Base-by-base conservation (phyloP, 2,888 invertebrate species). In the Podotricha telesiphe region DNA sequence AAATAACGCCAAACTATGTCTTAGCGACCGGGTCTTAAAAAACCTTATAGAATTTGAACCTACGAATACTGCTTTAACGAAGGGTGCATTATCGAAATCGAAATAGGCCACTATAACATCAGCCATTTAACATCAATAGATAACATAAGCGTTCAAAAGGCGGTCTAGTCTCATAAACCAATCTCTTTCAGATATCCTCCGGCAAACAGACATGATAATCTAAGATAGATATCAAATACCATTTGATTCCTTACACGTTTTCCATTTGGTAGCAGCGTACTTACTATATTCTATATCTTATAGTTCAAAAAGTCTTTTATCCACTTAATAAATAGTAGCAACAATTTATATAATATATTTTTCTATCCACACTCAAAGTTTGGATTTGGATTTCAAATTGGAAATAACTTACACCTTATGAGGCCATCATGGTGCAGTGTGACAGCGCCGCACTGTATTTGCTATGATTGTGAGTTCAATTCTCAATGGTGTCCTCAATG, bases 131-230 rank as follows among this genome's bases (percentile, higher is more conserved):
- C 34, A 34, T 34, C 5, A 55, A 55, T 55, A 34, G 34, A 55
- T 17, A 55, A 17, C 34, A 55, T 37, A 37, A 37, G 2, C 17
- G 34, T 19, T 55, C 37, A 55, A 55, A 55, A 55, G 34, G 17
- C 17, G n/a, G 10, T 17, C 17, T 55, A 28, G 37, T 55, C 11
- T 37, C 13, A 13, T 55, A 37, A 55, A 37, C 53, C n/a, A 55
- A 55, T 55, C 37, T 55, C 17, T 55, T 17, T 55, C 5, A 55
- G 55, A 55, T 17, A 55, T 19, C 55, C 55, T 55, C 34, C 34
- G 34, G 55, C 17, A 19, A 55, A 55, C 17, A 37, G 55, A 37
- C n/a, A 34, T 37, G 34, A 17, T 8, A 55, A 55, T 55, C 34
- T 37, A 37, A 11, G 17, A 55, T 17, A 34, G 34, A 55, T 37